Evolutionary conservation across 2,797 vertebrate genomes (phyloP), one percentile per base, ranked within the genome.

Genomic region (Cyprinodon diabolis): DNA sequence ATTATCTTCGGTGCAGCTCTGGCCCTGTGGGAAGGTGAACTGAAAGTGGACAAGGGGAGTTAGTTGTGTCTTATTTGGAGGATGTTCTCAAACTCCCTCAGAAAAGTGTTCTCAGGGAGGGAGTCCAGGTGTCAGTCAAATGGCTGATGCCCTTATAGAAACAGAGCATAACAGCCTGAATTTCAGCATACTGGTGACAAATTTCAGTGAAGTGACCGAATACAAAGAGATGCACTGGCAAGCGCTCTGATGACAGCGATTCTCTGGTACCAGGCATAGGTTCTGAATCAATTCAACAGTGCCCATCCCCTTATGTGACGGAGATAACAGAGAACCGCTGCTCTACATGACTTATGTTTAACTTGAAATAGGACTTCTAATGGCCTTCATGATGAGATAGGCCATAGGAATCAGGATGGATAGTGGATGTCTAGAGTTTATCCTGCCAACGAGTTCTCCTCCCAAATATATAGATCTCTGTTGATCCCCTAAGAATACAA

Each of bases 1-100:
- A 84, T 83, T 81, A 79, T 75, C 83, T 77, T 56, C 68, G 15
- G 65, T 63, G 71, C 58, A 79, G 75, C 82, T 79, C 67, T 65
- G 43, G 63, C 72, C 55, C 78, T 72, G 74, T 25, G 69, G 81
- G 69, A 79, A 58, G 72, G 74, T 77, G 43, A 80, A 63, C 79
- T 73, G 21, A 80, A 49, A 76, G 30, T 69, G 67, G 71, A 47
- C 68, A 3, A 69, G 19, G 7, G 10, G 47, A 71, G 57, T 40
- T 67, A n/a, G 0, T 52, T 10, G 17, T 23, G 3, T 56, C 67
- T 78, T 21, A 60, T 4, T 25, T 25, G 23, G 9, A 75, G 54
- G 35, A 40, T 37, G n/a, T 56, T 45, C 30, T 60, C 23, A 57
- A 9, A 76, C 63, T 12, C 40, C 14, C 4, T 65, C 6, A 6